These are phyloP conservation scores for Drosophila santomea DNA, from an alignment of 1,140 invertebrate genomes.

Conservation along the genomic window DNA sequence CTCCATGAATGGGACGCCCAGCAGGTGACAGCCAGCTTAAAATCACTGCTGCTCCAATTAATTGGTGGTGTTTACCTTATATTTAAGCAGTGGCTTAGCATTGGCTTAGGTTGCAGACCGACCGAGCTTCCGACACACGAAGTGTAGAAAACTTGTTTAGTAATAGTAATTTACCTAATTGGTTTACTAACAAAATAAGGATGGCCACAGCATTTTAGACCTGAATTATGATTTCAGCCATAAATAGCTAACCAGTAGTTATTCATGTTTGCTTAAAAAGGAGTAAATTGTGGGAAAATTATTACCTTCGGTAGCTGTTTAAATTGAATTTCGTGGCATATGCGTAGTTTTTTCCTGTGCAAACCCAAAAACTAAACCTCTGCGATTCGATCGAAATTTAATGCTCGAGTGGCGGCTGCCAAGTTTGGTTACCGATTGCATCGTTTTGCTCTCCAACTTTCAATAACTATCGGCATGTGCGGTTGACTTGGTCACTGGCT, in stretches of 20 bases:
- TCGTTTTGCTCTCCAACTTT: slow-evolving; percentile 28
- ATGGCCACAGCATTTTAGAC: neutral
- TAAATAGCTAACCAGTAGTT: neutral
- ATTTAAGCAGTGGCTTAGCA: slow-evolving; percentile 24
- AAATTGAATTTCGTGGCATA: neutral
- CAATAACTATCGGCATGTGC: slow-evolving; percentile 54
- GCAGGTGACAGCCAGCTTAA: slow-evolving; percentile 55
- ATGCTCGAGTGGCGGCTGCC: slow-evolving; percentile 5
- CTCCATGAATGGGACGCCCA: neutral
- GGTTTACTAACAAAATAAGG: neutral
- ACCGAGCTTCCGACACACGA: neutral
- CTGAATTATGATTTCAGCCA: no score
- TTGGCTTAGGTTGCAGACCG: slow-evolving; percentile 5
- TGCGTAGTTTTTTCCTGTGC: neutral
- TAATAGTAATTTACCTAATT: slow-evolving; percentile 4
- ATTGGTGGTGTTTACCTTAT: slow-evolving; percentile 39
- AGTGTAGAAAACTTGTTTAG: neutral
- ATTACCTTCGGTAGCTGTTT: neutral
- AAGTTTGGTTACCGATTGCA: slow-evolving; percentile 12
- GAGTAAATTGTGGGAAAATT: neutral
- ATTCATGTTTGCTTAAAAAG: no score
- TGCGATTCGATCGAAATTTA: slow-evolving; percentile 4
- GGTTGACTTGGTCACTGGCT: slow-evolving; percentile 38
- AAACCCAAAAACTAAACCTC: neutral
- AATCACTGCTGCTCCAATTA: slow-evolving; percentile 51